Base-by-base conservation (phyloP, 2,797 vertebrate species). In the Girardinus metallicus region DNA sequence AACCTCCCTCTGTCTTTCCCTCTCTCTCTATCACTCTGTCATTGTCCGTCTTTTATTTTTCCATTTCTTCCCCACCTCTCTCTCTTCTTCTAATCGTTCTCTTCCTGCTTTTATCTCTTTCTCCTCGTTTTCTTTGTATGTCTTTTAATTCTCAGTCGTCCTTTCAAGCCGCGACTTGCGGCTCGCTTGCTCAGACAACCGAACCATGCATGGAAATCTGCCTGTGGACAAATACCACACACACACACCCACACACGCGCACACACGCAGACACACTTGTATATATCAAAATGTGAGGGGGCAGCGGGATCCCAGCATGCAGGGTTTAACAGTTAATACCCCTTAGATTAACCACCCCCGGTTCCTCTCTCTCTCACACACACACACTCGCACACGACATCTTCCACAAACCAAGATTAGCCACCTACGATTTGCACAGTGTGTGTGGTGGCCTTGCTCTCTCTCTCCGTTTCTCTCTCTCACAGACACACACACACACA, bases 291-390 rank as follows among this genome's bases (percentile, higher is more conserved):
- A 92, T 92, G 88, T 94, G 92, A 95, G 93, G 94, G 94, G 93
- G 92, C 90, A 94, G 94, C 80, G 73, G 89, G 88, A 95, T 95
- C 93, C 88, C 91, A 93, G 93, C 92, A 93, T 93, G 93, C 88
- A 91, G 91, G 95, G 89, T 95, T 95, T 95, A 93, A 95, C 91
- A 86, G 94, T 94, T 95, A 91, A 95, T 96, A 93, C 91, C 91
- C 91, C 94, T 93, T 92, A 95, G 95, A 95, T 94, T 94, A 95
- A 92, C 94, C 93, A 94, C 92, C 94, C 92, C 91, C 92, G 80
- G 92, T 90, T 93, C 91, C 80, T 79, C 89, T 89, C 83, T 90
- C 85, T 71, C 36, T 66, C 73, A 78, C 81, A 55, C 77, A 80
- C 36, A 80, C 21, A 23, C 49, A 51, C 5, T 18, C 41, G 85